A percentile compares a stretch with the other conserved stretches of the same genome.
phyloP scores from a whole-genome alignment of 2,797 vertebrate genomes.

The Melanotaenia nigrans region DNA sequence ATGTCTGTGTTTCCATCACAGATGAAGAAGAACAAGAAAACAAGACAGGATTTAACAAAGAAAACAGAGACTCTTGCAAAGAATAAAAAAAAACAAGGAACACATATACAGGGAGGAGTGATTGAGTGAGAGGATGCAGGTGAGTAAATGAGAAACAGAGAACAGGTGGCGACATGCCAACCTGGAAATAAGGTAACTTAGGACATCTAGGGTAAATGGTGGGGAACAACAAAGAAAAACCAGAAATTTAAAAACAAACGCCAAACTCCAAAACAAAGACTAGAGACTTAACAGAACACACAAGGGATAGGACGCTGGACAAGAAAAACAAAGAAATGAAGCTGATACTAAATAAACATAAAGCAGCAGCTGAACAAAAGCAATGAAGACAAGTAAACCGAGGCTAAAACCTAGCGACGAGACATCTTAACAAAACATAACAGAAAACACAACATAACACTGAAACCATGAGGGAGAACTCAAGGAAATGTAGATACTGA shows the following conservation, averaged over 20 bases:
- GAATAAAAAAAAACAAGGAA: neutral
- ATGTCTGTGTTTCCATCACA: neutral
- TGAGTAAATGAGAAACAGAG: neutral
- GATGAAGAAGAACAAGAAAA: neutral
- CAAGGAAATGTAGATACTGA: too few species aligned
- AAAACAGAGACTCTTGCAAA: neutral
- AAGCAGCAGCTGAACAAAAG: neutral
- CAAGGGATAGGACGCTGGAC: neutral
- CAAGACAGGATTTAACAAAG: neutral
- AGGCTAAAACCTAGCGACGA: neutral
- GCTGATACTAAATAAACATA: neutral
- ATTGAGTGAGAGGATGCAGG: neutral
- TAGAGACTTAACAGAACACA: neutral
- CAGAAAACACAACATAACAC: neutral
- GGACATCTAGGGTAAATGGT: neutral
- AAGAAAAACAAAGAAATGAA: neutral
- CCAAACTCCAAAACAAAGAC: neutral
- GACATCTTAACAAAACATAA: neutral
- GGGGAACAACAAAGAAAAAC: neutral
- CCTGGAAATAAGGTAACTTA: neutral
- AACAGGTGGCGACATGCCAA: neutral
- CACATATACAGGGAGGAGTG: neutral
- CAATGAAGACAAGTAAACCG: neutral
- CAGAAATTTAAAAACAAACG: neutral
- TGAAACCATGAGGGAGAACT: neutral